Evolutionary conservation across 2,113 vertebrate genomes (phyloP), one percentile per base, ranked within the genome.

Genomic region (Forbesichthys agassizii): DNA sequence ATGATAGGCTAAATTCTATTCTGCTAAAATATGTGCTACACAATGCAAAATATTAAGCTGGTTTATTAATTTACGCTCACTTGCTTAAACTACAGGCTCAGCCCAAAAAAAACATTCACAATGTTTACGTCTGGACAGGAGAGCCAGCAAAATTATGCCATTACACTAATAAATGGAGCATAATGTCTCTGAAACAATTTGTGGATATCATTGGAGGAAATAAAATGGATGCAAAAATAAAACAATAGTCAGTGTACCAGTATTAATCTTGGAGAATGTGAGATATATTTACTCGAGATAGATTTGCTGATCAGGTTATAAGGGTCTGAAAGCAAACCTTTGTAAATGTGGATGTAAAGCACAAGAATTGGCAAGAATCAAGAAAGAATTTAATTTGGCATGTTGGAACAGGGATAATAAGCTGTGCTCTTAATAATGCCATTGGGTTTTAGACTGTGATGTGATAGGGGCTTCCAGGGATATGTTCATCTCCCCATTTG

Each of bases 401-500:
- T 68, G 18, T 47, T 53, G 33, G 55, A 77, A 85, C 80, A 86
- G 88, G 80, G 81, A 20, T 27, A 33, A 63, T 63, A 63, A 12
- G 61, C 48, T 66, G 61, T 64, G 65, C 48, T 18, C 60, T 20
- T 47, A 14, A 42, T 42, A 42, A 48, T 11, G 46, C 12, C 66
- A 36, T 5, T 68, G 46, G 52, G 4, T 42, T 68, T 93, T 90
- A 97, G 69, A 97, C 95, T 33, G 92, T 90, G 78, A 97, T 87
- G 14, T 93, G 94, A 88, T 94, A 96, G 36, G 95, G 95, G 84
- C 95, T 97, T 75, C 95, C 95, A 0, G 94, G 94, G 87, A 96
- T 94, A 86, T 96, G 95, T 1, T 96, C 93, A 0, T 96, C 95
- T 0, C 95, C 96, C 96, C 96, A 97, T 71, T 96, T 97, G 56